Evolutionary conservation across 2,797 vertebrate species (phyloP).

Genomic region (Semotilus atromaculatus): DNA sequence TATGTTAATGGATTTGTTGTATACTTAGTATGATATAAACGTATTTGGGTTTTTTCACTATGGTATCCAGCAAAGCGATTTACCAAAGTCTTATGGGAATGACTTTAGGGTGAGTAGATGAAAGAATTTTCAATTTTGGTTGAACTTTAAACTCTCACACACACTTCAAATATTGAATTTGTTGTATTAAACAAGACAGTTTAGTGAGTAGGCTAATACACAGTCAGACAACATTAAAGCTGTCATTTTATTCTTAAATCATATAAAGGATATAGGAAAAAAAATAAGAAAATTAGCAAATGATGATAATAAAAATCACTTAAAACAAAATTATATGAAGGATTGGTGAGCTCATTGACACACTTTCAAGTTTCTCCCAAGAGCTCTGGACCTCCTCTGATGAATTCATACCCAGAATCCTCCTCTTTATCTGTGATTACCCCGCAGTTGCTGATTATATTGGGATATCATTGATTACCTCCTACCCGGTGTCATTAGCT

Average conservation of each 20-base stretch:
- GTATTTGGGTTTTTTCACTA: too few relatives aligned
- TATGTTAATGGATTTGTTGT: too few relatives aligned
- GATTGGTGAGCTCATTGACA: constrained; percentile 21
- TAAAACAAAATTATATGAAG: background rate
- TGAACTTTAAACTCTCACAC: background rate
- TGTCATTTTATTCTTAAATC: background rate
- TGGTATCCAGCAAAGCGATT: background rate
- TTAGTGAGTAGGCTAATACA: background rate
- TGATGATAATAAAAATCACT: background rate
- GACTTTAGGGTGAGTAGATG: background rate
- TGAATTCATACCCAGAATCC: constrained; percentile 33
- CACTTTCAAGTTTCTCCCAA: constrained; percentile 36
- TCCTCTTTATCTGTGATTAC: constrained; percentile 48
- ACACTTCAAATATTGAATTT: background rate
- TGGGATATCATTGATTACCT: constrained; percentile 46
- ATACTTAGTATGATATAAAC: too few relatives aligned
- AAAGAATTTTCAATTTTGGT: background rate
- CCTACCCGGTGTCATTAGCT: constrained; percentile 33
- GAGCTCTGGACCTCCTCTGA: constrained; percentile 30
- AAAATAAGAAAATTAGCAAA: too few relatives aligned
- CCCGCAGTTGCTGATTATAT: constrained; percentile 46
- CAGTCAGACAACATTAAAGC: background rate
- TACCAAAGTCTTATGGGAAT: background rate
- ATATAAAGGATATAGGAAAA: background rate
- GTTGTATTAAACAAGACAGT: background rate